Conservation (phyloP, 2,888 invertebrate genomes). For the Mesorhabditis spiculigera region DNA sequence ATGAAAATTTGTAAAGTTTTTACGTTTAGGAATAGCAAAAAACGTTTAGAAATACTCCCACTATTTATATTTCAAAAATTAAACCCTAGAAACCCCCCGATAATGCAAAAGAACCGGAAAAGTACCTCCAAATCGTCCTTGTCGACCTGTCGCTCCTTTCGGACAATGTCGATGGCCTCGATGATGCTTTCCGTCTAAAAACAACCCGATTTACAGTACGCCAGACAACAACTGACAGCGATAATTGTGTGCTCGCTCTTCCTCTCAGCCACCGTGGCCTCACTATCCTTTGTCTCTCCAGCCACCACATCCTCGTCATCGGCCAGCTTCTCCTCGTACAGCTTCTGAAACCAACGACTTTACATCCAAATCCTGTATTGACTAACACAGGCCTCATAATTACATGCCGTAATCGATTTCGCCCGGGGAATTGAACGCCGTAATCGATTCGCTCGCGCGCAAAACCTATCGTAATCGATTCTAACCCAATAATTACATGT, state of each 20-base stretch:
- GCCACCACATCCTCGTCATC: constrained; percentile 61
- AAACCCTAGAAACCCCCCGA: too few relatives aligned
- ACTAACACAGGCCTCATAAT: constrained; percentile 61
- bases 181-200: constrained; percentile 79
- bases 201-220: background rate
- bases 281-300: constrained; percentile 64
- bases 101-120: background rate
- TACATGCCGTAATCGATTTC: too few relatives aligned
- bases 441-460: too few relatives aligned
- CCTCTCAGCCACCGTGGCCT: constrained; percentile 76
- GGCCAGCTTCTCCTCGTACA: constrained; percentile 63
- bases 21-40: too few relatives aligned
- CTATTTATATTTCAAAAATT: too few relatives aligned
- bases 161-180: constrained; percentile 79
- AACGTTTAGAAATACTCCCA: too few relatives aligned
- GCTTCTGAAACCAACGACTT: background rate
- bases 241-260: constrained; percentile 72
- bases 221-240: constrained; percentile 67
- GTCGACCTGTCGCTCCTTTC: constrained; percentile 34
- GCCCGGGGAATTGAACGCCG: too few relatives aligned
- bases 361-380: constrained; percentile 68
- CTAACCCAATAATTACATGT: too few relatives aligned
- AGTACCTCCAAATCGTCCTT: constrained; percentile 30
- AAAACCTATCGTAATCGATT: too few relatives aligned
- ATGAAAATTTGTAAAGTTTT: too few relatives aligned